Percentiles rank a stretch among this genome's conserved stretches.
These are phyloP conservation scores for Plestiodon gilberti DNA, from an alignment of 2,113 vertebrate species.

Conservation along the genomic window DNA sequence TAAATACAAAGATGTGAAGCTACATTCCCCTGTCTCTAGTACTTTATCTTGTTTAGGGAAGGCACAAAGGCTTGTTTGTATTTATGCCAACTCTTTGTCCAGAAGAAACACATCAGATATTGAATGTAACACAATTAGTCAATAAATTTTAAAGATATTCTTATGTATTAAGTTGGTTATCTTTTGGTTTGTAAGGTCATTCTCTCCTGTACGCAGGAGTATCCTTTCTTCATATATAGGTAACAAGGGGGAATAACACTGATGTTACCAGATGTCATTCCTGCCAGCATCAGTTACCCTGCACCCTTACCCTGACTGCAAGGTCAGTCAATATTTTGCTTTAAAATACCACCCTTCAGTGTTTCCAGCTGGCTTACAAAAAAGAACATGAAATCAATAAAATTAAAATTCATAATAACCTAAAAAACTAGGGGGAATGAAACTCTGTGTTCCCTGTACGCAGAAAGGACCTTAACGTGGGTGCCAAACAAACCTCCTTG, in stretches of 20 bases:
- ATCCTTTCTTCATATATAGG: background rate
- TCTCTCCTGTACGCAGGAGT: background rate
- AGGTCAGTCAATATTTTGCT: too few relatives aligned
- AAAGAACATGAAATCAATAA: too few relatives aligned
- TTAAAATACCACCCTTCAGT: too few relatives aligned
- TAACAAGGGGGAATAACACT: background rate
- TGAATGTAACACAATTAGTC: slow-evolving; percentile 95
- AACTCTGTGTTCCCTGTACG: too few relatives aligned
- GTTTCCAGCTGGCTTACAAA: too few relatives aligned
- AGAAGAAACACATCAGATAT: slow-evolving; percentile 85
- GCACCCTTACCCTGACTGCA: too few relatives aligned
- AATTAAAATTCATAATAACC: too few relatives aligned
- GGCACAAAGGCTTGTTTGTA: slow-evolving; percentile 84
- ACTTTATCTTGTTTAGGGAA: slow-evolving; percentile 80
- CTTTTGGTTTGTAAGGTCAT: slow-evolving; percentile 16
- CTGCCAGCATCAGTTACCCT: background rate
- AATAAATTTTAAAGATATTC: slow-evolving; percentile 96
- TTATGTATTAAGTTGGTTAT: slow-evolving; percentile 74
- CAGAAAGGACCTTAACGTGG: too few relatives aligned
- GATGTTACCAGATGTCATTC: background rate
- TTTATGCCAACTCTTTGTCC: slow-evolving; percentile 87
- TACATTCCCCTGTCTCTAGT: slow-evolving; percentile 79
- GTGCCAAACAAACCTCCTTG: too few relatives aligned
- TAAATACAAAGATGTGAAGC: slow-evolving; percentile 87
- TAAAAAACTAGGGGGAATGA: too few relatives aligned